Evolutionary conservation across 2,888 invertebrate species (phyloP).

Genomic region (Folsomia candida): DNA sequence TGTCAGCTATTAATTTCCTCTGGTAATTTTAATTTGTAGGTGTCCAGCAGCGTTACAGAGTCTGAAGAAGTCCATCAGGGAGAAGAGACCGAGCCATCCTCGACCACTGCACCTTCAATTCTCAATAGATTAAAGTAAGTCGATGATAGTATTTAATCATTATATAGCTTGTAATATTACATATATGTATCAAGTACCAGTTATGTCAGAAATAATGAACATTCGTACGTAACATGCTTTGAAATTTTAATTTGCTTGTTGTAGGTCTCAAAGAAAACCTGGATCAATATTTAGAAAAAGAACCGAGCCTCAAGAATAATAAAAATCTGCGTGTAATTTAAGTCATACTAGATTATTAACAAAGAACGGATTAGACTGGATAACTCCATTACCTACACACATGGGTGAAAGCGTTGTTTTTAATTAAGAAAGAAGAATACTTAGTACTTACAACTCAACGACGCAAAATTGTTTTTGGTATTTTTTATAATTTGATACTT

Average conservation of each 20-base stretch:
- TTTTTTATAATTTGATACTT: slow-evolving; percentile 1
- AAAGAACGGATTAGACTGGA: slow-evolving; percentile 15
- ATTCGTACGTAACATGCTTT: too few species aligned
- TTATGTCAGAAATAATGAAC: too few species aligned
- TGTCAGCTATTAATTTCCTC: slow-evolving; percentile 8
- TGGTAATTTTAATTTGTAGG: slow-evolving; percentile 24
- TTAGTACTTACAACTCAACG: not conserved
- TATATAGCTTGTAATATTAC: too few species aligned
- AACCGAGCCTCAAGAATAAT: slow-evolving; percentile 37
- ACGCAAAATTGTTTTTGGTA: not conserved
- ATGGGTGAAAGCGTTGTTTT: not conserved
- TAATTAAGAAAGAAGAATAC: not conserved
- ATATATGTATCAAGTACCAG: too few species aligned
- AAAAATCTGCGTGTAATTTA: not conserved
- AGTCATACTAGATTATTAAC: not conserved
- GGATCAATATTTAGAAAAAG: slow-evolving; percentile 47
- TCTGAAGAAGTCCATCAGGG: slow-evolving; percentile 43
- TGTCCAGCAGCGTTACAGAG: slow-evolving; percentile 47
- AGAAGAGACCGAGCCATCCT: slow-evolving; percentile 35
- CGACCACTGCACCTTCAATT: slow-evolving; percentile 45
- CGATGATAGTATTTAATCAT: too few species aligned
- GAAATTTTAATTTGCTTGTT: too few species aligned
- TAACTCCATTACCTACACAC: not conserved
- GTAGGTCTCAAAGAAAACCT: slow-evolving; percentile 46
- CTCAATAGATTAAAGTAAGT: slow-evolving; percentile 47